phyloP scores from a whole-genome alignment of 2,888 invertebrate genomes.

The Drosophila demipolita region DNA sequence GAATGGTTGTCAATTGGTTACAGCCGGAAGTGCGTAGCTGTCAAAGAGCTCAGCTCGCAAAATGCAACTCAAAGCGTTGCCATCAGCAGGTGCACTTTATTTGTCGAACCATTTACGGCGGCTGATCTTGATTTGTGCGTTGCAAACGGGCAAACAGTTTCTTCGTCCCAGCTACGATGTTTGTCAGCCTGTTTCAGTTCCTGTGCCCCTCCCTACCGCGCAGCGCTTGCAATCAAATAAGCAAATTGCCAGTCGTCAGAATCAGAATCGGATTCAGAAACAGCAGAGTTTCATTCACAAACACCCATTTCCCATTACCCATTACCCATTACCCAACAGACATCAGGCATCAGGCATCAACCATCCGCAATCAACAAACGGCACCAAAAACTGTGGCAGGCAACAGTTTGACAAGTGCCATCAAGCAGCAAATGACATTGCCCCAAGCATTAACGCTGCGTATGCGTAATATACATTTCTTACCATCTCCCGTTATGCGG shows the following conservation, averaged over 20 bases:
- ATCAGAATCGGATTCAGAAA: slow-evolving; percentile 38
- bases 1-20: slow-evolving; percentile 43
- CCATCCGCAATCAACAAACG: slow-evolving; percentile 4
- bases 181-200: slow-evolving; percentile 1
- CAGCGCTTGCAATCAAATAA: slow-evolving; percentile 58
- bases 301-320: slow-evolving; percentile 12
- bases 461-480: slow-evolving; percentile 61
- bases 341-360: slow-evolving; percentile 10
- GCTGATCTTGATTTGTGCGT: slow-evolving; percentile 67
- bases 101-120: slow-evolving; percentile 68
- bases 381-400: slow-evolving; percentile 4
- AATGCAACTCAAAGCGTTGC: slow-evolving; percentile 17
- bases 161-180: not conserved
- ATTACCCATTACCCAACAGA: slow-evolving; percentile 1
- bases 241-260: slow-evolving; percentile 65
- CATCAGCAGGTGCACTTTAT: slow-evolving; percentile 52
- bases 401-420: slow-evolving; percentile 8
- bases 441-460: slow-evolving; percentile 53
- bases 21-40: not conserved
- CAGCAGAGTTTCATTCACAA: slow-evolving; percentile 24
- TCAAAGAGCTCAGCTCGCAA: not conserved
- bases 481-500: slow-evolving; percentile 21
- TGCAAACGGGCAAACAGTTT: slow-evolving; percentile 42
- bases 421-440: slow-evolving; percentile 7
- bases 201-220: not conserved